Conservation (phyloP, 1,140 invertebrate species). For the Camponotus vicinus region DNA sequence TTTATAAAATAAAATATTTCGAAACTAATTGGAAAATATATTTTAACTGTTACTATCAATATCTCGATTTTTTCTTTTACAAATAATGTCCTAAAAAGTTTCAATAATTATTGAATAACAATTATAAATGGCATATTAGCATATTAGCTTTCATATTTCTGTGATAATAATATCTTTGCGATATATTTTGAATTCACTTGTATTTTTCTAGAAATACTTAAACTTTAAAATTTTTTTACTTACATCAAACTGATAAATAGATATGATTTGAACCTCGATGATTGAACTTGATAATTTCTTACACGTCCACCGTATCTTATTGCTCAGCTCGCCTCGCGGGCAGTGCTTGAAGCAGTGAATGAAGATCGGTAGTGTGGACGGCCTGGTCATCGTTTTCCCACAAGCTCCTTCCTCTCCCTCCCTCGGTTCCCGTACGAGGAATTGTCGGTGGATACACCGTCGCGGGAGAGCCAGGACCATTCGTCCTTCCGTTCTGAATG, state of each 20-base stretch:
- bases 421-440: slow-evolving; percentile 40
- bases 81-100: no score
- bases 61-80: no score
- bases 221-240: neutral
- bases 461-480: slow-evolving; percentile 70
- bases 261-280: neutral
- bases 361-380: slow-evolving; percentile 60
- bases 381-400: slow-evolving; percentile 66
- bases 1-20: neutral
- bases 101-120: no score
- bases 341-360: slow-evolving; percentile 55
- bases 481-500: slow-evolving; percentile 75
- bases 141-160: neutral
- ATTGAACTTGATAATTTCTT: neutral
- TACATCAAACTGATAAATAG: neutral
- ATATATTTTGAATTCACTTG: neutral
- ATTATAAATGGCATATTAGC: neutral
- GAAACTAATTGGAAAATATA: neutral
- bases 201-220: neutral
- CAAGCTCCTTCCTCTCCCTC: slow-evolving; percentile 59
- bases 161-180: neutral
- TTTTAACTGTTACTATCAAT: no score
- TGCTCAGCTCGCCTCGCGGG: neutral
- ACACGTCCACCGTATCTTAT: neutral
- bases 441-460: slow-evolving; percentile 57